These are phyloP conservation scores for Tyrannus savana DNA, from an alignment of 2,113 vertebrate species.

Conservation along the genomic window DNA sequence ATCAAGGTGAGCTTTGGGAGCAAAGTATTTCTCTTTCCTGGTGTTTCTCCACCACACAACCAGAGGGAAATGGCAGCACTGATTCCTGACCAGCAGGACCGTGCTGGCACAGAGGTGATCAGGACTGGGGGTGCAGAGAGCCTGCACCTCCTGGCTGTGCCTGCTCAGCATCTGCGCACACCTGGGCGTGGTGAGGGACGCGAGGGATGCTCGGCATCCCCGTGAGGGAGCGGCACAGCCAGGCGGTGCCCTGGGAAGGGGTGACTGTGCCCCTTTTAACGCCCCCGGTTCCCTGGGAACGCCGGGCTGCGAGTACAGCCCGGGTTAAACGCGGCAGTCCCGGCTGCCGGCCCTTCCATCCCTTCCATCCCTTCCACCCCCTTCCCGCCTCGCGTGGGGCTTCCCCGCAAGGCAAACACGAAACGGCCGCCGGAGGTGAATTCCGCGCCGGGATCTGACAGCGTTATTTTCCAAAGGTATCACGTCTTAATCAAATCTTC, in stretches of 20 bases:
- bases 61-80: background rate
- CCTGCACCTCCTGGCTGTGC: background rate
- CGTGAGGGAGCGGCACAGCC: background rate
- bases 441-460: constrained; percentile 62
- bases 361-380: constrained; percentile 35
- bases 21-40: background rate
- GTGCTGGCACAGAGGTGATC: background rate
- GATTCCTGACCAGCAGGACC: background rate
- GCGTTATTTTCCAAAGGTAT: constrained; percentile 70
- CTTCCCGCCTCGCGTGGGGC: constrained; percentile 1
- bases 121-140: background rate
- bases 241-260: too few species aligned
- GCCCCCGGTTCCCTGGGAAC: background rate
- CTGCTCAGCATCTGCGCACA: background rate
- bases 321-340: constrained; percentile 57
- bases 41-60: background rate
- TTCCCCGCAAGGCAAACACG: constrained; percentile 42
- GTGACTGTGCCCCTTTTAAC: background rate
- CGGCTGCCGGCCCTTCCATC: constrained; percentile 29
- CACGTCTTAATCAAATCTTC: constrained; percentile 78
- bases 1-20: background rate
- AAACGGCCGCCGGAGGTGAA: constrained; percentile 18
- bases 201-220: background rate
- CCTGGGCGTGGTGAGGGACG: fast-evolving
- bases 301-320: background rate